Evolutionary conservation across 2,888 invertebrate genomes (phyloP), one percentile per base, ranked within the genome.

Genomic region (Galerucella pusilla): DNA sequence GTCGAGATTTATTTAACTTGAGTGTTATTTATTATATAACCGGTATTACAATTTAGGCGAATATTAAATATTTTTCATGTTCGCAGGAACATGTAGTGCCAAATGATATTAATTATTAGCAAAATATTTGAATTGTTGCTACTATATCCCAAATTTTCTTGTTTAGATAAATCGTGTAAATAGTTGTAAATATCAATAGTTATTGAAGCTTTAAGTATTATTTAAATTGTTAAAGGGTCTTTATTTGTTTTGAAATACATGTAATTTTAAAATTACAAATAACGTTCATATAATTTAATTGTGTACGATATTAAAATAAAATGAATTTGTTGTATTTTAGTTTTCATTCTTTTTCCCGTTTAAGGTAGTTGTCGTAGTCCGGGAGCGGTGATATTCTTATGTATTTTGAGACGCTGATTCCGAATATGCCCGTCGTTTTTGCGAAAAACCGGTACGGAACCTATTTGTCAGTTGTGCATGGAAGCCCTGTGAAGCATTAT

Each of bases 181-280:
- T 63, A 63, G 14, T 42, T 63, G 63, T 63, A 63, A 63, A 63
- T 63, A 63, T 35, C 9, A 63, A 28, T 63, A 35, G 35, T 63
- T 63, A 16, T 42, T 14, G 42, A 63, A 63, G 63, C 63, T 63
- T 63, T 63, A 63, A 63, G 35, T 63, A 63, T 61, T 61, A 49
- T 35, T 35, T 35, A 35, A 35, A 35, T 35, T 57, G 69, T 63
- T 74, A 63, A 64, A 57, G 25, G 57, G 45, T 60, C 49, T 57
- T 65, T 69, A 46, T 64, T 57, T 46, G 42, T 69, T 63, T 67
- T 70, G 57, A n/a, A 12, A 52, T 4, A 52, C 52, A 6, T 28
- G 28, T 66, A 75, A 60, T 75, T 71, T 68, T 45, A 64, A 54
- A 64, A 70, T 66, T 60, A 25, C 16, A 20, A 72, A 60, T 14